Percentiles rank a stretch among this genome's conserved stretches.
phyloP scores from a whole-genome alignment of 1,140 invertebrate genomes.

The Diprion similis region DNA sequence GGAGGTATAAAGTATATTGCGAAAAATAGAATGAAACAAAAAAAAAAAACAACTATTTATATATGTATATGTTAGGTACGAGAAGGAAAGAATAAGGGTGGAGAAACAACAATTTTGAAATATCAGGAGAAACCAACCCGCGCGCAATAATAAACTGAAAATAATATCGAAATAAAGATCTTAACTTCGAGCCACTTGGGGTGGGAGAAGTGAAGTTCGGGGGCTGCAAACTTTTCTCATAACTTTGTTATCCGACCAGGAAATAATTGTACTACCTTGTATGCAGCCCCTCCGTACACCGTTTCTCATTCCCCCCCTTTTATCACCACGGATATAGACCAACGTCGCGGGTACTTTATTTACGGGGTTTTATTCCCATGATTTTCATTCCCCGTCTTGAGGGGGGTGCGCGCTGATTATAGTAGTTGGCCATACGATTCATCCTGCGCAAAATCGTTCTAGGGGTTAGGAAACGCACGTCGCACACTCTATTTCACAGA shows the following conservation, averaged over 20 bases:
- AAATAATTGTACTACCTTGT: background rate
- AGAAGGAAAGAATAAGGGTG: too few relatives aligned
- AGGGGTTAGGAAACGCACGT: too few relatives aligned
- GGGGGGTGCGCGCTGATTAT: too few relatives aligned
- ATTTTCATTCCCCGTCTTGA: too few relatives aligned
- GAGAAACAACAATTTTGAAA: background rate
- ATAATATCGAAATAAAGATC: constrained; percentile 15
- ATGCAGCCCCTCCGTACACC: background rate
- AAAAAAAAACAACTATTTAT: background rate
- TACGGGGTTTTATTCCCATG: background rate
- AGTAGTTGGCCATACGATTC: too few relatives aligned
- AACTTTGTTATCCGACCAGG: constrained; percentile 5
- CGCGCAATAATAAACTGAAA: constrained; percentile 8
- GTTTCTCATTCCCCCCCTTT: background rate
- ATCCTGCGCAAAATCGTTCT: too few relatives aligned
- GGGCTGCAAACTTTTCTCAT: background rate
- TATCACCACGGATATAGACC: background rate
- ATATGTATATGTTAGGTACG: too few relatives aligned
- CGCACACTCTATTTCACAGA: too few relatives aligned
- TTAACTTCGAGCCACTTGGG: background rate
- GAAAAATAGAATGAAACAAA: background rate
- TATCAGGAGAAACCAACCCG: background rate
- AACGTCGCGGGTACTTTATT: background rate
- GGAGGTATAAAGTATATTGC: too few relatives aligned
- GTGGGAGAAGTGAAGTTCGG: too few relatives aligned